These are phyloP conservation scores for Hydrotaea diabolus DNA, from an alignment of 2,888 invertebrate genomes.

Conservation along the genomic window DNA sequence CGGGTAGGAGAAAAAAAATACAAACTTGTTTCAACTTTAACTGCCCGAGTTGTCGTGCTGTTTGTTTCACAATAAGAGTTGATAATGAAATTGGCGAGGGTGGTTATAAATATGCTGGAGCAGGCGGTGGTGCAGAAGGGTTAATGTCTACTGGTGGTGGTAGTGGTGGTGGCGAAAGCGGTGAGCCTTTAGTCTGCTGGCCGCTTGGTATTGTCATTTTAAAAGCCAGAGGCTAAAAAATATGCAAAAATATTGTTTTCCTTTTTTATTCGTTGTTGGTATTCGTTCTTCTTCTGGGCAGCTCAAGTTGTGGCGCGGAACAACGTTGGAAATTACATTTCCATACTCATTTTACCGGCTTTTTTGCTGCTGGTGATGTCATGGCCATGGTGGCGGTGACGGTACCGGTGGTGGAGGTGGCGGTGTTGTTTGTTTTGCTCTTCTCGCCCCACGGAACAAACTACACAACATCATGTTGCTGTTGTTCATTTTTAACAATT, in stretches of 20 bases:
- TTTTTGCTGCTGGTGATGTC: slow-evolving; percentile 27
- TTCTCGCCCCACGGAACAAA: slow-evolving; percentile 30
- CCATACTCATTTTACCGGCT: slow-evolving; percentile 66
- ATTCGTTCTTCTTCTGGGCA: neutral
- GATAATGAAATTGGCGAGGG: slow-evolving; percentile 22
- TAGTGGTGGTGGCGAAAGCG: neutral
- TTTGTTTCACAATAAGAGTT: slow-evolving; percentile 24
- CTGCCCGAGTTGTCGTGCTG: slow-evolving; percentile 40
- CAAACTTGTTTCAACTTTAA: slow-evolving; percentile 59
- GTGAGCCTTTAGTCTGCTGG: slow-evolving; percentile 4
- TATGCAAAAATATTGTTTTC: slow-evolving; percentile 29
- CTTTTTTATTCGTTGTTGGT: neutral
- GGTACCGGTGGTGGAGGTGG: slow-evolving; percentile 34
- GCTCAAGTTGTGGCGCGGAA: slow-evolving; percentile 59
- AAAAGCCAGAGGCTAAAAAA: slow-evolving; percentile 57
- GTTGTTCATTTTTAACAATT: slow-evolving; percentile 66
- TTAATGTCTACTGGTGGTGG: neutral
- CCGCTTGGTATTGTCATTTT: slow-evolving; percentile 61
- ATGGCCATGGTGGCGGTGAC: slow-evolving; percentile 16
- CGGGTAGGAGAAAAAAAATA: slow-evolving; percentile 28
- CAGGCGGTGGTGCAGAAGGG: neutral
- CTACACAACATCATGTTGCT: slow-evolving; percentile 54
- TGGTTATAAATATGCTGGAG: neutral
- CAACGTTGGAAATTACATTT: slow-evolving; percentile 70
- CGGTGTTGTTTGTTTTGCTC: neutral